Base-by-base conservation (phyloP, 1,140 invertebrate genomes). In the Aleiodes sp. region DNA sequence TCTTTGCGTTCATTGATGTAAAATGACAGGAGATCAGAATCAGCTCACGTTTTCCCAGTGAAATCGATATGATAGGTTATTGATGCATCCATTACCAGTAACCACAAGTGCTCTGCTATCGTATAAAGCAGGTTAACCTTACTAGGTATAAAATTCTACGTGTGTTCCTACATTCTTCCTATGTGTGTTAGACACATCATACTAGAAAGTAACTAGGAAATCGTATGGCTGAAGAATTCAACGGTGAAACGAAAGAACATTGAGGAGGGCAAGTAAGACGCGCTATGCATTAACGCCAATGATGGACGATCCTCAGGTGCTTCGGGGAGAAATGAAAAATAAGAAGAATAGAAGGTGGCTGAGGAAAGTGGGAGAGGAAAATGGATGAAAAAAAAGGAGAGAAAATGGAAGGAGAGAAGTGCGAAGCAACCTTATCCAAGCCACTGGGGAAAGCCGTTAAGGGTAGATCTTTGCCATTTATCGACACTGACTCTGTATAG, bases 61-160 rank as follows among this genome's bases (percentile, higher is more conserved):
- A 19, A 28, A 61, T 56, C 59, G 65, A 66, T 82, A 78, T 80
- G 81, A 82, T 84, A 80, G 81, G 77, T 82, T 83, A 84, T 84
- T 81, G 80, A 84, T 82, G 80, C 73, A 69, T 75, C 74, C 82
- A 82, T 82, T 81, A 83, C 21, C 46, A n/a, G n/a, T n/a, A n/a
- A n/a, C n/a, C n/a, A n/a, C n/a, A n/a, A n/a, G n/a, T n/a, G n/a
- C n/a, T n/a, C n/a, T 8, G 12, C n/a, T 2, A 16, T 26, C 19
- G 21, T 52, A 52, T 21, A 52, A 52, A 52, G 19, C 16, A 52
- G 46, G 21, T 52, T 21, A 16, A 24, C 46, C 21, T 52, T 52
- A 52, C n/a, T n/a, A n/a, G n/a, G n/a, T n/a, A n/a, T n/a, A n/a
- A n/a, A n/a, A n/a, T n/a, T n/a, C n/a, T n/a, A n/a, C n/a, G n/a